Percentiles rank a stretch among this genome's conserved stretches.
These are phyloP conservation scores for Himalopsyche tibetana DNA, from an alignment of 2,888 invertebrate genomes.

Conservation along the genomic window DNA sequence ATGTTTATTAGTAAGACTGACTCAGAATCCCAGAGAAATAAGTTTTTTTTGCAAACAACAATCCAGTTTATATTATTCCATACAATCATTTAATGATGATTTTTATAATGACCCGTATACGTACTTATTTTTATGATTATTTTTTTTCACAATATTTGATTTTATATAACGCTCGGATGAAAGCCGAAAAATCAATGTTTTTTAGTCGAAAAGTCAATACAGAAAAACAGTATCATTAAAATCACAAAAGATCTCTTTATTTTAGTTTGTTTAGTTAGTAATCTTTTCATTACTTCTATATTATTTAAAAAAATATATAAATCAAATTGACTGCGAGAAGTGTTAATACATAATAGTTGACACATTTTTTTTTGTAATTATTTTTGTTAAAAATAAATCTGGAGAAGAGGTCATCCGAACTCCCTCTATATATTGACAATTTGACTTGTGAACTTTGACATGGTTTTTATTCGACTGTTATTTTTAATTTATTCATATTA, in stretches of 20 bases:
- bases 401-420: no score
- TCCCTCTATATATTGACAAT: neutral
- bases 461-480: neutral
- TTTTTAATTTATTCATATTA: constrained; percentile 15
- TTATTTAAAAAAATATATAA: no score
- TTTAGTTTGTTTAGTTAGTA: no score
- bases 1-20: constrained; percentile 64
- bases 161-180: constrained; percentile 17
- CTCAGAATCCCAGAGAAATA: constrained; percentile 58
- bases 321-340: no score
- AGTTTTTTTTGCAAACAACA: constrained; percentile 48
- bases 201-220: neutral
- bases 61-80: constrained; percentile 15
- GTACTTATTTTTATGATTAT: constrained; percentile 62
- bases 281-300: no score
- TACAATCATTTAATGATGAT: constrained; percentile 26
- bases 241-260: no score
- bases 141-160: constrained; percentile 16
- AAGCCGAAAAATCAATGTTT: neutral
- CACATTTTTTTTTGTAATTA: no score
- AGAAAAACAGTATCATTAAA: no score
- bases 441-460: neutral
- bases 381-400: no score
- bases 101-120: constrained; percentile 61
- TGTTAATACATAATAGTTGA: no score